phyloP scores from a whole-genome alignment of 1,140 invertebrate genomes.

The Leptinotarsa lineolata region DNA sequence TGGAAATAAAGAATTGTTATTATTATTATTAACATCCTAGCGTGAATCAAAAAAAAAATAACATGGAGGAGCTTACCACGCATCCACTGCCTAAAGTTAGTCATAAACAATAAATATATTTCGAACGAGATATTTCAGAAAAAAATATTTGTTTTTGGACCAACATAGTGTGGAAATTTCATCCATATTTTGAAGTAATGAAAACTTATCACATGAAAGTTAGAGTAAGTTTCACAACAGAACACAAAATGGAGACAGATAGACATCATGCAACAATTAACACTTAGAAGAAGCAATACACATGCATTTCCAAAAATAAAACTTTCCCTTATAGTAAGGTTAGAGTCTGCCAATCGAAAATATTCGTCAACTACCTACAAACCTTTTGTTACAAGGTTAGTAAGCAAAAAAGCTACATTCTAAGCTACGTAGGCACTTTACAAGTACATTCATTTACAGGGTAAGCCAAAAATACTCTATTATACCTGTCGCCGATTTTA shows the following conservation, averaged over 20 bases:
- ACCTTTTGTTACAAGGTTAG: slow-evolving; percentile 45
- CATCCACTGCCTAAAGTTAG: too few species aligned
- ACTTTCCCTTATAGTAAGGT: slow-evolving; percentile 58
- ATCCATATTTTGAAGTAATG: too few species aligned
- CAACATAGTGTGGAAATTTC: too few species aligned
- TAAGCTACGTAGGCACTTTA: slow-evolving; percentile 48
- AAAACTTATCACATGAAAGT: too few species aligned
- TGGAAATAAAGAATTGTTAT: too few species aligned
- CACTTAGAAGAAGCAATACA: slow-evolving; percentile 16
- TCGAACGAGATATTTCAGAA: too few species aligned
- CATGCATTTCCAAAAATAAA: slow-evolving; percentile 55
- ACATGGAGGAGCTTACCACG: too few species aligned
- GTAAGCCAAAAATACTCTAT: slow-evolving; percentile 11
- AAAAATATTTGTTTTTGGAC: too few species aligned
- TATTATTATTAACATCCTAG: too few species aligned
- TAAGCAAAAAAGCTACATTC: slow-evolving; percentile 51
- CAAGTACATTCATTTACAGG: slow-evolving; percentile 38
- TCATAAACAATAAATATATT: too few species aligned
- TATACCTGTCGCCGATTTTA: background rate
- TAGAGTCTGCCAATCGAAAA: slow-evolving; percentile 48
- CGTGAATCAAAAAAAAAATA: too few species aligned
- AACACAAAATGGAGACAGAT: background rate
- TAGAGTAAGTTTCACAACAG: background rate
- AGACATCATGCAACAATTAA: background rate
- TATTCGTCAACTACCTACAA: slow-evolving; percentile 44